Base-by-base conservation (phyloP, 2,888 invertebrate species). In the Neocrepidodera transversa region DNA sequence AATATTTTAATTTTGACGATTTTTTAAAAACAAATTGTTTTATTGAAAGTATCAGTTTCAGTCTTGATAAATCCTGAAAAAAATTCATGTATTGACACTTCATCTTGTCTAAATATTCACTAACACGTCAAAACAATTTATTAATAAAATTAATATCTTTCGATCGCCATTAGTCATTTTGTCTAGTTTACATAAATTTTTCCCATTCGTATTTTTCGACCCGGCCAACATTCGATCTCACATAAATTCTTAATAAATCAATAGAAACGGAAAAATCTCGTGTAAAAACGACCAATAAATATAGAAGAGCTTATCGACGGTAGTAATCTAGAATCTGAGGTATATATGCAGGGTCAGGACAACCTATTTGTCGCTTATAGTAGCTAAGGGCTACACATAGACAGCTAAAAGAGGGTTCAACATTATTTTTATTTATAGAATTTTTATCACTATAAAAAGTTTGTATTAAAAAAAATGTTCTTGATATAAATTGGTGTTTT, bases 261-360 rank as follows among this genome's bases (percentile, higher is more conserved):
- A 62, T 62, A 30, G 40, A 26, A 50, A 28, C 42, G 36, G 14
- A 61, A 43, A 61, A 43, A 58, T 47, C 43, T 62, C 62, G 53
- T 52, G 58, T 63, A 48, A 49, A 55, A 60, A 54, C 26, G 60
- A 58, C 62, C 62, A 59, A 62, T 65, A 62, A 65, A 65, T 62
- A 65, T 58, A 20, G 45, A 45, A 18, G 20, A 17, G 30, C 56
- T 65, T 65, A 65, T 65, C 65, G 43, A 59, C 48, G 45, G 49
- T 61, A 54, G 57, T 65, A 47, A 65, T 65, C 65, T 62, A 48
- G 20, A 42, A 42, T 42, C 20, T 45, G 13, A 58, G 49, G 40
- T 63, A 60, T 60, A 52, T 55, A 30, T n/a, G n/a, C 23, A 5
- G 13, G 30, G 52, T 61, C 62, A 35, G 48, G 55, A 62, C 62